A percentile compares a stretch with the other conserved stretches of the same genome.
Conservation (phyloP, 2,888 invertebrate genomes). For the Himalopsyche tibetana region DNA sequence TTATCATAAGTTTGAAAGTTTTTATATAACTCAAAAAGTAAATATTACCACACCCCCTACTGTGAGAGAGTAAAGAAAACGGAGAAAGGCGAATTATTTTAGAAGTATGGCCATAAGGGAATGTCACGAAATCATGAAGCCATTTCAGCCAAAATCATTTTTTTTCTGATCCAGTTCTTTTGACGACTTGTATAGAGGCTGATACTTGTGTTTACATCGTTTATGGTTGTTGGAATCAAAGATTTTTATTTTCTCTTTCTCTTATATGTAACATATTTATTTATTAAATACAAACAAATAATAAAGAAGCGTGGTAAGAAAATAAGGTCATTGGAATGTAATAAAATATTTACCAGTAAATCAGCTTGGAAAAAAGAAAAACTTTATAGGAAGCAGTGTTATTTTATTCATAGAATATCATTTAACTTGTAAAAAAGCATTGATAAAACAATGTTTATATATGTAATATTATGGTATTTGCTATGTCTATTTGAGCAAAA, state of each 20-base stretch:
- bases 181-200: background rate
- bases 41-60: background rate
- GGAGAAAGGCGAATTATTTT: background rate
- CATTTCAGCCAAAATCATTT: no score
- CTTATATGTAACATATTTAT: background rate
- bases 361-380: no score
- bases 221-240: background rate
- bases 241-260: background rate
- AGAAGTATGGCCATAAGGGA: conserved; percentile 8
- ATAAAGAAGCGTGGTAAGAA: background rate
- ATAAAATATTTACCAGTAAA: no score
- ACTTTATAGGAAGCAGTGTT: no score
- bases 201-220: conserved; percentile 16
- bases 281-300: background rate
- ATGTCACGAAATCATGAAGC: conserved; percentile 17
- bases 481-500: no score
- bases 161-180: background rate
- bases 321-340: background rate
- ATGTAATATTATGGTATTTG: no score
- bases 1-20: conserved; percentile 5
- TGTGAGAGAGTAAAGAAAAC: background rate
- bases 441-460: no score
- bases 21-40: conserved; percentile 19
- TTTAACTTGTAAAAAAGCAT: no score
- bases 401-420: no score